Base-by-base conservation (phyloP, 2,113 vertebrate genomes). In the Neogale vison region DNA sequence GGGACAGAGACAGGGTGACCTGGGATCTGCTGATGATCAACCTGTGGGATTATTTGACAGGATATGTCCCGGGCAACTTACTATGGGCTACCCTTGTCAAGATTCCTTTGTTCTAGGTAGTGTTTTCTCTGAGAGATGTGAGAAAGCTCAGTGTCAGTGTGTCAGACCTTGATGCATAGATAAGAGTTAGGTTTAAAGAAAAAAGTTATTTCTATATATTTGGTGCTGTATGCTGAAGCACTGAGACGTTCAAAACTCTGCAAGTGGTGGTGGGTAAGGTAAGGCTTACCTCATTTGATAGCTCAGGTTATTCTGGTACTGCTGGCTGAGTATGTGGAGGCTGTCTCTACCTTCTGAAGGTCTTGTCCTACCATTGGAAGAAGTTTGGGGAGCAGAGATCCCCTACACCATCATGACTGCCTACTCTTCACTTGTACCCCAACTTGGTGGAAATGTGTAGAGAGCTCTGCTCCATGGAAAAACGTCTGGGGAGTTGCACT, bases 391-490 rank as follows among this genome's bases (percentile, higher is more conserved):
- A 59, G 55, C 26, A 91, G 55, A 39, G 59, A 88, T 71, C 36
- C 55, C 36, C 47, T 76, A 23, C 6, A 50, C 4, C 9, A 36
- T 55, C 23, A 9, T 34, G 12, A 31, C 31, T 69, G 29, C 18
- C 13, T 36, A 2, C 1, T 10, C 12, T 3, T 2, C 23, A 24
- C 26, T 15, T 42, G 11, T 6, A 29, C 8, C 31, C 23, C 18
- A 23, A 14, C 26, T 34, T 11, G n/a, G 21, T 71, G 29, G 29
- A 23, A 69, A 91, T 11, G 7, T 39, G 4, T 11, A 47, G 34
- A 69, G 21, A 79, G 3, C 26, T 82, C 65, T n/a, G 18, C 12
- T 89, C 29, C 15, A 13, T 65, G 7, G 14, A 52, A 29, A 29
- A n/a, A 13, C 0, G 20, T 57, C 14, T 14, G 36, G 9, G 36